These are phyloP conservation scores for Ceratotherium simum DNA, from an alignment of 2,113 vertebrate species.

Conservation along the genomic window DNA sequence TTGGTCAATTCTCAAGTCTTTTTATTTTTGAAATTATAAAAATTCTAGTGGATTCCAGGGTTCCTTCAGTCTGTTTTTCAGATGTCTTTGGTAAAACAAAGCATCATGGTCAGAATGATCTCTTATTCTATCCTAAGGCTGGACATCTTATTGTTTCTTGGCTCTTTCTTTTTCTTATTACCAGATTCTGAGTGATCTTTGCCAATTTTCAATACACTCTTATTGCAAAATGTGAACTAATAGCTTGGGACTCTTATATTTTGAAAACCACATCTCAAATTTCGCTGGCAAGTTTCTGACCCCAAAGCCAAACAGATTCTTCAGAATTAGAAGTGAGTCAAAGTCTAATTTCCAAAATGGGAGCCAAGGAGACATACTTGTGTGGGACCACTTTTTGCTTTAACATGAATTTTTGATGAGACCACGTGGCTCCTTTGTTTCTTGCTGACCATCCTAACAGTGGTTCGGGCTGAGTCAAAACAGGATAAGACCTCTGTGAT, in stretches of 20 bases:
- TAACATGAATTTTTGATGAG: neutral
- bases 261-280: conserved; percentile 8
- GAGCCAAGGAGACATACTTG: neutral
- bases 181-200: neutral
- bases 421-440: neutral
- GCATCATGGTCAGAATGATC: neutral
- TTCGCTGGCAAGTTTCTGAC: neutral
- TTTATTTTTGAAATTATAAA: conserved; percentile 27
- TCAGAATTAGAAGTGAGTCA: neutral
- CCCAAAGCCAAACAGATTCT: neutral
- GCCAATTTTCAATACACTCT: conserved; percentile 17
- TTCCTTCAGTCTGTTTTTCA: neutral
- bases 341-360: conserved; percentile 30
- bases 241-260: neutral
- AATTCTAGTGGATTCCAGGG: neutral
- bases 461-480: neutral
- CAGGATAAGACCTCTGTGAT: neutral
- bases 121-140: neutral
- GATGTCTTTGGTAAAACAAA: neutral
- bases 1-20: neutral
- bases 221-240: neutral
- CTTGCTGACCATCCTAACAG: neutral
- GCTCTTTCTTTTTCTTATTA: neutral
- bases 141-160: neutral
- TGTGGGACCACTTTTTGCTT: neutral